Evolutionary conservation across 2,888 invertebrate species (phyloP), one percentile per base, ranked within the genome.

Genomic region (Augochlorella aurata): DNA sequence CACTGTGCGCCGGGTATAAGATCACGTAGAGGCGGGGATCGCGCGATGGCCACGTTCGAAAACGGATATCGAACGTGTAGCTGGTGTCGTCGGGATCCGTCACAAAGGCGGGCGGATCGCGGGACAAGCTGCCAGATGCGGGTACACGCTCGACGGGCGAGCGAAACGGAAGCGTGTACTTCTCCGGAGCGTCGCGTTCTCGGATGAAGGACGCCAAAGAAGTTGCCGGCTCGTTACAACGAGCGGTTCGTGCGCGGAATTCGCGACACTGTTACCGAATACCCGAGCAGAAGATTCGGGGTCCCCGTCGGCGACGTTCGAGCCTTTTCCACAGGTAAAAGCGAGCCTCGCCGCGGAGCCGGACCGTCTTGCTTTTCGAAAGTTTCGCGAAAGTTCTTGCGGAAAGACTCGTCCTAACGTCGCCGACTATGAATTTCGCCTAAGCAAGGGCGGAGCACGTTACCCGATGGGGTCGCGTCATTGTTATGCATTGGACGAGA

Each of bases 41-140:
- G 45, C 47, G 61, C 18, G 44, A 44, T 47, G 80, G 61, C 69
- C 74, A 74, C 50, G 81, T 81, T 81, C 74, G 44, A 66, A 70
- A 71, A 81, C 58, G 45, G 47, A 58, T 66, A 66, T 79, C 73
- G 29, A 12, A 21, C 63, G 61, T 50, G 63, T 58, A 67, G 45
- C 73, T 47, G n/a, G 49, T 50, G 78, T 70, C n/a, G 78, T 70
- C n/a, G 14, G 18, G 54, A 18, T n/a, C 38, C 14, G 65, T 18
- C 29, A 66, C 79, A 77, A 78, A 71, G 71, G 66, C 50, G 79
- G 47, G 29, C 66, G 45, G 58, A 29, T 71, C 18, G 70, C n/a
- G 58, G 58, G 44, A 78, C 61, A 52, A 80, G 71, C 67, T 44
- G 21, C 29, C n/a, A 29, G 29, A 47, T 65, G 45, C 54, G 16